Evolutionary conservation across 2,113 vertebrate species (phyloP), one percentile per base, ranked within the genome.

Genomic region (Psammodynastes pulverulentus): DNA sequence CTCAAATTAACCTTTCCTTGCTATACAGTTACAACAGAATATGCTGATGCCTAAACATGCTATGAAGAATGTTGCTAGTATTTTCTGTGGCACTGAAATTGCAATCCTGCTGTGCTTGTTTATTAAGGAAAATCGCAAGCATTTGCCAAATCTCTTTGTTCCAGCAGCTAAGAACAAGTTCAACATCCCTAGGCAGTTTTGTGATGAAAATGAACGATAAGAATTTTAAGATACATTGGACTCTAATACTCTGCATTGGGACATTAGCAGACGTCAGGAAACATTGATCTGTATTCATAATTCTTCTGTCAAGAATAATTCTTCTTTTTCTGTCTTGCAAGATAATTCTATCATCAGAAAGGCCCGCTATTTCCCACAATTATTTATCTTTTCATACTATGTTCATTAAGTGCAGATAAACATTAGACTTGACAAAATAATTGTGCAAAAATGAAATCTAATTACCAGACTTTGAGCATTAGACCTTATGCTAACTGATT

Each of bases 1-100:
- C 86, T 89, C 8, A 90, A 79, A 52, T 62, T 49, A 92, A 52
- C 15, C 88, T 88, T 95, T 84, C 67, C 84, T 90, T 92, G 87
- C 94, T 93, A 90, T 72, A 93, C 84, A 62, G 86, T 67, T 93
- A 48, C 84, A 94, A 92, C 67, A 93, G n/a, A 92, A 92, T 96
- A 96, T 93, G 92, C 94, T 96, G 91, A 92, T 92, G 94, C 94
- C 90, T 92, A 49, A 94, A 95, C 88, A 95, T 87, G 84, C 93
- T 94, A 92, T 91, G 84, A 87, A 88, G 89, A 96, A 51, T 93
- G 84, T 86, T 92, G 93, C 84, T 94, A 93, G 89, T 92, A 95
- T 94, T 95, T 89, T 95, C 90, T 93, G 1, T 39, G 91, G 95
- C 91, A 97, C 87, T 79, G 94, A 96, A 96, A 88, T 95, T 86